These are phyloP conservation scores for Gnathonemus longibarbis DNA, from an alignment of 2,113 vertebrate genomes.

Conservation along the genomic window DNA sequence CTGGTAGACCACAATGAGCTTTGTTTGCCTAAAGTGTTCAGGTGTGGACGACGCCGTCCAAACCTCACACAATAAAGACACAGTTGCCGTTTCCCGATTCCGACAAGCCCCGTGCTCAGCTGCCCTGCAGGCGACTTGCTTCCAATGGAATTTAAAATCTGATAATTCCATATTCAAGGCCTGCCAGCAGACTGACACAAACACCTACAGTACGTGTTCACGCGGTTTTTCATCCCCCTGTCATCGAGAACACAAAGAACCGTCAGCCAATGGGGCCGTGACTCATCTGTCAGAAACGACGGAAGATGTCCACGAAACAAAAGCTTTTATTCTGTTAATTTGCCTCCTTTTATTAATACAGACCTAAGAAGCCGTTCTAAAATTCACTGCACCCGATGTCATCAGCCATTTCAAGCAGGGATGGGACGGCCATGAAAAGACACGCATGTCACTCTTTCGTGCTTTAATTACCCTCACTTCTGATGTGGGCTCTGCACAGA, in stretches of 20 bases:
- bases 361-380: constrained; percentile 4
- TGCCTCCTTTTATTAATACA: neutral
- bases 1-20: constrained; percentile 36
- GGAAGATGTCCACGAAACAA: constrained; percentile 6
- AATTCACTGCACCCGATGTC: neutral
- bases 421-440: neutral
- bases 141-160: neutral
- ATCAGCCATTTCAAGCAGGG: neutral
- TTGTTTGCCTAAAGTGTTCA: constrained; percentile 21
- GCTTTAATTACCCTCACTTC: neutral
- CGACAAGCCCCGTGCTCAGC: neutral
- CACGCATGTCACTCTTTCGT: neutral
- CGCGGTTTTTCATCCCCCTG: neutral
- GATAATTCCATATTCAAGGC: neutral
- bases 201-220: neutral
- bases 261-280: neutral
- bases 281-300: neutral
- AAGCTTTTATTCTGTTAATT: neutral
- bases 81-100: constrained; percentile 26
- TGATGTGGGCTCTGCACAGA: neutral
- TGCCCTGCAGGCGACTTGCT: neutral
- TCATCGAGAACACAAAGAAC: neutral
- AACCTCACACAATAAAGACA: constrained; percentile 43
- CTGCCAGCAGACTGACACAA: neutral
- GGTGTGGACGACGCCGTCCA: constrained; percentile 23